Percentiles rank a stretch among this genome's conserved stretches.
phyloP scores from a whole-genome alignment of 2,797 vertebrate genomes.

The Propithecus perrieri region DNA sequence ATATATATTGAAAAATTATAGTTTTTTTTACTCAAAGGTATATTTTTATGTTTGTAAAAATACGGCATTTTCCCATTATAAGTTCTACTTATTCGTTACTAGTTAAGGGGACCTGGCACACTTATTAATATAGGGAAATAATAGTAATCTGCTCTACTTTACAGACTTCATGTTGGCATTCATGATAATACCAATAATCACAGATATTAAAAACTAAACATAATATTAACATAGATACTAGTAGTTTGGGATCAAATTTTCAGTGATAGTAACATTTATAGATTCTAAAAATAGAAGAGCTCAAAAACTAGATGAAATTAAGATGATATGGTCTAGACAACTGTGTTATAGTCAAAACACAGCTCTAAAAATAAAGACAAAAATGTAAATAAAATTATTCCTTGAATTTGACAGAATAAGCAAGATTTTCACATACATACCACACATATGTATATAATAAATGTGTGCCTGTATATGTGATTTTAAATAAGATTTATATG shows the following conservation, averaged over 20 bases:
- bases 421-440: background rate
- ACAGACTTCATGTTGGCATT: background rate
- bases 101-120: background rate
- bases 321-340: background rate
- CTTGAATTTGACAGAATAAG: background rate
- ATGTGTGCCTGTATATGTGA: background rate
- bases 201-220: background rate
- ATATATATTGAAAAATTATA: background rate
- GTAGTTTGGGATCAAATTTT: background rate
- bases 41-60: background rate
- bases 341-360: background rate
- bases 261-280: background rate
- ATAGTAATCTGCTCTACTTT: background rate
- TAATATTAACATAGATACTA: background rate
- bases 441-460: background rate
- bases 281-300: background rate
- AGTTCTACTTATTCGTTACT: background rate
- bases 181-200: background rate
- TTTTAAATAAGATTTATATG: background rate
- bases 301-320: background rate
- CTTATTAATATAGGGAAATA: background rate
- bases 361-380: background rate
- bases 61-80: background rate
- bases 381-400: background rate
- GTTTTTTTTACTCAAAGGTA: background rate